These are phyloP conservation scores for Amblyopsis rosae DNA, from an alignment of 2,113 vertebrate species.

Conservation along the genomic window DNA sequence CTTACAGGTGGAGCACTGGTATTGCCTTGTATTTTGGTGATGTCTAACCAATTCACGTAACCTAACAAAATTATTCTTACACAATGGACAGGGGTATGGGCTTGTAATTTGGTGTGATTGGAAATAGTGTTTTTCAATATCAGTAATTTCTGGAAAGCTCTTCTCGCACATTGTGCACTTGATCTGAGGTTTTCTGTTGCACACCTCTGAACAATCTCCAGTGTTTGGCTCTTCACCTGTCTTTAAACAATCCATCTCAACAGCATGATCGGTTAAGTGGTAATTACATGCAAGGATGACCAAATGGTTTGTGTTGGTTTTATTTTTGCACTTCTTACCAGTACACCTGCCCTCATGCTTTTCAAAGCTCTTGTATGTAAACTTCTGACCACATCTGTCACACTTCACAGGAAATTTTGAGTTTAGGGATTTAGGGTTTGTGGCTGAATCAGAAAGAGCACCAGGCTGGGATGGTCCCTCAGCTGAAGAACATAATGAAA, in stretches of 20 bases:
- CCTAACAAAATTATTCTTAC: slow-evolving; percentile 30
- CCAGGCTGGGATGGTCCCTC: background rate
- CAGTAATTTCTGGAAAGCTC: slow-evolving; percentile 15
- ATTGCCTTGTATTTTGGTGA: slow-evolving; percentile 18
- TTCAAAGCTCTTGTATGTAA: slow-evolving; percentile 28
- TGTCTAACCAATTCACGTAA: slow-evolving; percentile 27
- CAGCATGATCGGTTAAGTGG: background rate
- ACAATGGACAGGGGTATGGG: slow-evolving; percentile 20
- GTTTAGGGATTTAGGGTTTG: too few species aligned
- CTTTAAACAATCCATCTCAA: background rate
- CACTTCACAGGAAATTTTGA: slow-evolving; percentile 5
- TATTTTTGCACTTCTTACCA: background rate
- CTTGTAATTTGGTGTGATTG: slow-evolving; percentile 16
- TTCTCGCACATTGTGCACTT: slow-evolving; percentile 42
- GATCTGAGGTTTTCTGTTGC: background rate
- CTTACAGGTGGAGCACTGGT: slow-evolving; percentile 18
- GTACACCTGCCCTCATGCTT: slow-evolving; percentile 22
- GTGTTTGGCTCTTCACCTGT: slow-evolving; percentile 5
- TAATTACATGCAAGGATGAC: slow-evolving; percentile 5
- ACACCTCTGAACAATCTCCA: background rate
- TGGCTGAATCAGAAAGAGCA: background rate
- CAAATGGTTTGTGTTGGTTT: background rate
- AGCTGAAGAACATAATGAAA: background rate
- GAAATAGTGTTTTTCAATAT: slow-evolving; percentile 21
- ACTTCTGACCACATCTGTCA: slow-evolving; percentile 22